These are phyloP conservation scores for Eilema depressum DNA, from an alignment of 2,888 invertebrate species.

Conservation along the genomic window DNA sequence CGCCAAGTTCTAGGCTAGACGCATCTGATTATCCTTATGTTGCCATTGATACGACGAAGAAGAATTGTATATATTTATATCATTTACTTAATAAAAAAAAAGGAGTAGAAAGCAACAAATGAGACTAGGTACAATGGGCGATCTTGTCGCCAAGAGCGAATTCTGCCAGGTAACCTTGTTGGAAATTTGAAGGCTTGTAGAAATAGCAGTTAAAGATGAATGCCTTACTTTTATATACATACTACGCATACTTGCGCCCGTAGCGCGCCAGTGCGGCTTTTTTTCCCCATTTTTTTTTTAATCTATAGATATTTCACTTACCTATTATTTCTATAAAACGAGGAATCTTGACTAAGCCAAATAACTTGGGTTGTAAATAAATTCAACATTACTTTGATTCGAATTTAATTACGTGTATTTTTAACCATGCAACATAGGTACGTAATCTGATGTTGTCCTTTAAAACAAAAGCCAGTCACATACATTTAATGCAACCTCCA, in stretches of 20 bases:
- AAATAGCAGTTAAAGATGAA: neutral
- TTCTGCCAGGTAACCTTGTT: neutral
- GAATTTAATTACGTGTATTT: neutral
- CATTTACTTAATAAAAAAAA: too few species aligned
- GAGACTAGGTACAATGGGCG: neutral
- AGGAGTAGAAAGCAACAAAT: too few species aligned
- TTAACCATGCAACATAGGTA: neutral
- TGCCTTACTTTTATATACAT: neutral
- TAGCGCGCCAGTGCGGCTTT: neutral
- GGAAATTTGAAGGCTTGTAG: neutral
- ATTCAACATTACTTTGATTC: neutral
- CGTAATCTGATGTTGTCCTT: neutral
- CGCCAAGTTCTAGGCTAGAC: too few species aligned
- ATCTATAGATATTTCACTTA: too few species aligned
- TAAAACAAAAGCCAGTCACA: neutral
- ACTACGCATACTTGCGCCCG: too few species aligned
- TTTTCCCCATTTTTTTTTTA: neutral
- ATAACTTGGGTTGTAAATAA: neutral
- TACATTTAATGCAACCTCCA: neutral
- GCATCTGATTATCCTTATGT: too few species aligned
- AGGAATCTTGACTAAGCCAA: too few species aligned
- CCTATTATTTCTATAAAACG: too few species aligned
- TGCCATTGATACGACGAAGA: too few species aligned
- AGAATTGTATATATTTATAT: too few species aligned
- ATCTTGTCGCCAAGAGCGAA: neutral